These are phyloP conservation scores for Temnothorax nylanderi DNA, from an alignment of 1,140 invertebrate genomes.

Conservation along the genomic window DNA sequence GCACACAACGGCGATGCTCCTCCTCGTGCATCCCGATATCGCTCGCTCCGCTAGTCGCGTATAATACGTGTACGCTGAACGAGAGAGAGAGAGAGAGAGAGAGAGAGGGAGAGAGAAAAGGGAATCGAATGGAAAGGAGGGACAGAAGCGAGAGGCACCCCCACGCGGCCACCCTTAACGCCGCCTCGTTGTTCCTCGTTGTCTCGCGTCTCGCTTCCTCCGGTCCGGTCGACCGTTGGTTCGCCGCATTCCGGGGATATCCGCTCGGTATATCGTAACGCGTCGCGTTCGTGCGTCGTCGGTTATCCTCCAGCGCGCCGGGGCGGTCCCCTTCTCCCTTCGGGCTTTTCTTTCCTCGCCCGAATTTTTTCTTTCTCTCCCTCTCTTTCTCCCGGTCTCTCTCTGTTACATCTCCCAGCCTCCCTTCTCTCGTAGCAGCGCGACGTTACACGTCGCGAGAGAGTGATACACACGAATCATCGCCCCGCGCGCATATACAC, in stretches of 20 bases:
- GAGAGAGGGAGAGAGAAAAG: background rate
- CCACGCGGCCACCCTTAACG: constrained; percentile 3
- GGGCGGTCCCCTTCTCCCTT: background rate
- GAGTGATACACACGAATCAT: constrained; percentile 48
- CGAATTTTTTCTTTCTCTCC: background rate
- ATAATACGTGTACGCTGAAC: background rate
- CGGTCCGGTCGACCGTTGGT: constrained; percentile 17
- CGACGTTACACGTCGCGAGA: background rate
- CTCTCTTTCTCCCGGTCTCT: constrained; percentile 25
- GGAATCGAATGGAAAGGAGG: background rate
- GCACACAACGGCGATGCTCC: constrained; percentile 5
- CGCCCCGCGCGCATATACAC: constrained; percentile 3
- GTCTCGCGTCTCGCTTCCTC: constrained; percentile 60
- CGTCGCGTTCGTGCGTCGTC: constrained; percentile 68
- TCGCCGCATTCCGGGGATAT: constrained; percentile 70
- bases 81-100: background rate
- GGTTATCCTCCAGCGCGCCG: constrained; percentile 24
- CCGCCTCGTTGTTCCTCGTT: constrained; percentile 16
- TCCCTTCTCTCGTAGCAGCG: constrained; percentile 24
- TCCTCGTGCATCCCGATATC: constrained; percentile 58
- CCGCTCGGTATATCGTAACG: constrained; percentile 70
- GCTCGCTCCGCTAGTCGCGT: constrained; percentile 56
- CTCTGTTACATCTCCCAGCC: constrained; percentile 47
- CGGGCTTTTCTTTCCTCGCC: background rate
- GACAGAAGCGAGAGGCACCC: background rate